phyloP scores from a whole-genome alignment of 2,888 invertebrate species.

The Epinotia brunnichana region DNA sequence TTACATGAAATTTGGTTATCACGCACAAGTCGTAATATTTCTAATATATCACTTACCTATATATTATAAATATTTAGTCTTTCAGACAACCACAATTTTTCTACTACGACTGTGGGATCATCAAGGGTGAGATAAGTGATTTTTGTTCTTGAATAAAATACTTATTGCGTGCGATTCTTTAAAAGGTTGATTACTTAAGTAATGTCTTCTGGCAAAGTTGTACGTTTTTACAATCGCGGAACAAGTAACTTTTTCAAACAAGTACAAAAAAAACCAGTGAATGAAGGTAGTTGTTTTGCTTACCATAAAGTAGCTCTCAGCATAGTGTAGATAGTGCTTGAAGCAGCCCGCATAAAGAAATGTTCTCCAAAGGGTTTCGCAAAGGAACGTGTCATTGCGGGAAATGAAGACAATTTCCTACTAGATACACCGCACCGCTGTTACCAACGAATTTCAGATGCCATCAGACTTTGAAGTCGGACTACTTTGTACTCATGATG shows the following conservation, averaged over 20 bases:
- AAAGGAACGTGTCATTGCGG: constrained; percentile 56
- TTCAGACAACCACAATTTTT: too few relatives aligned
- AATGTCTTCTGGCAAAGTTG: neutral
- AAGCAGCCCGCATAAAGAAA: constrained; percentile 61
- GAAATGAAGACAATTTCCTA: constrained; percentile 64
- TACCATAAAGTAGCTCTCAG: constrained; percentile 26
- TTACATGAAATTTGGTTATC: too few relatives aligned
- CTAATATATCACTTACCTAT: too few relatives aligned
- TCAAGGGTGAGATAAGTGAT: too few relatives aligned
- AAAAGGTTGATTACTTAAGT: too few relatives aligned
- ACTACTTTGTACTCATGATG: neutral
- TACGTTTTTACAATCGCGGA: too few relatives aligned
- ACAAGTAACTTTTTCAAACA: neutral
- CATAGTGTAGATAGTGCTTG: constrained; percentile 54
- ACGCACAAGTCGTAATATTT: too few relatives aligned
- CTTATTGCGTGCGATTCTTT: too few relatives aligned
- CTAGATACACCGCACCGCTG: constrained; percentile 45
- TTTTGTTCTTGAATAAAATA: too few relatives aligned
- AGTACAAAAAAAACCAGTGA: neutral
- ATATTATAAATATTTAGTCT: too few relatives aligned
- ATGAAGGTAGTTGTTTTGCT: constrained; percentile 19
- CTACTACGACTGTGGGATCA: too few relatives aligned
- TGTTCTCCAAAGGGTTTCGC: constrained; percentile 53
- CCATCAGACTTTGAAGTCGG: neutral
- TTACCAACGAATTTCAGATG: neutral